phyloP scores from a whole-genome alignment of 1,140 invertebrate genomes.

The Pseudomyrmex dendroicus region DNA sequence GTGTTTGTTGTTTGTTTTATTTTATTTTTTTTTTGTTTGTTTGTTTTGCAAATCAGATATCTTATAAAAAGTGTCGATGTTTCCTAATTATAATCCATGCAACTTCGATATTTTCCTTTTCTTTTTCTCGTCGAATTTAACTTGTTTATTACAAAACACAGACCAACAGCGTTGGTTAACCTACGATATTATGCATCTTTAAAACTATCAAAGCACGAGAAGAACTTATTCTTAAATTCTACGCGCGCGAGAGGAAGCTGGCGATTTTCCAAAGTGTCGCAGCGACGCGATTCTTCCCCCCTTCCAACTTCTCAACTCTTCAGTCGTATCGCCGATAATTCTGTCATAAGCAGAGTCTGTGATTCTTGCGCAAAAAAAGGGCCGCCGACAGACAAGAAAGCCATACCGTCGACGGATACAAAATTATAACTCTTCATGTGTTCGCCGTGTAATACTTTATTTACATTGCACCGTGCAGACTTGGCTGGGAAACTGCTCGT shows the following conservation, averaged over 20 bases:
- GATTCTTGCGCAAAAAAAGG: neutral
- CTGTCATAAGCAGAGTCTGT: neutral
- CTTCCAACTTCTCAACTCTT: slow-evolving; percentile 15
- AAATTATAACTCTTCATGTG: slow-evolving; percentile 42
- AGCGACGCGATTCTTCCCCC: neutral
- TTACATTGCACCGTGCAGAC: slow-evolving; percentile 24
- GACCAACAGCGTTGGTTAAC: slow-evolving; percentile 2
- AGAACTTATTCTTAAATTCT: slow-evolving; percentile 15
- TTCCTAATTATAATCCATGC: slow-evolving; percentile 11
- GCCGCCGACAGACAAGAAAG: neutral
- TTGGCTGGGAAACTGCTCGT: slow-evolving; percentile 18
- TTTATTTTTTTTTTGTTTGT: neutral
- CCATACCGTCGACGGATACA: neutral
- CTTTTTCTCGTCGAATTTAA: neutral
- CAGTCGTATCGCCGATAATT: slow-evolving; percentile 25
- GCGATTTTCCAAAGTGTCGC: slow-evolving; percentile 5
- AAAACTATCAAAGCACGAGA: neutral
- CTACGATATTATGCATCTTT: neutral
- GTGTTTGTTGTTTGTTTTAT: slow-evolving; percentile 32
- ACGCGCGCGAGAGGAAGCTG: neutral
- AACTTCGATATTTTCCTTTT: slow-evolving; percentile 4
- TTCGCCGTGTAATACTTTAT: slow-evolving; percentile 57
- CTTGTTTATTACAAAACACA: slow-evolving; percentile 27
- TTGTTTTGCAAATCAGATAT: slow-evolving; percentile 10
- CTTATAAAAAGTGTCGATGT: slow-evolving; percentile 21